A percentile compares a stretch with the other conserved stretches of the same genome.
Evolutionary conservation across 2,888 invertebrate species (phyloP).

Genomic region (Oscheius sp.): DNA sequence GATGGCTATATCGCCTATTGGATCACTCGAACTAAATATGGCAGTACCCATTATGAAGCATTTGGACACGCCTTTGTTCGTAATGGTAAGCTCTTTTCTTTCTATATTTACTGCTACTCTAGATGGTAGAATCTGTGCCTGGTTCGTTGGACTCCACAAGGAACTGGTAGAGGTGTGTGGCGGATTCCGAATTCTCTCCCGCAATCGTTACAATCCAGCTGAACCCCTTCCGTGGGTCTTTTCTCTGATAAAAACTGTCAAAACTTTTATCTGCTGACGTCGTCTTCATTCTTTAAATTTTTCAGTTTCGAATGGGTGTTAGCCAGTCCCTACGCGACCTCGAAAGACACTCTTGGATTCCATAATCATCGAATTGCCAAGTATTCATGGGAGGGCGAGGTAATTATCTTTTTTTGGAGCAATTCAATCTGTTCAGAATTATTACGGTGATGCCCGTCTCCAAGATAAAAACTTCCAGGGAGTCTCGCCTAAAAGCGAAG

Average conservation of each 20-base stretch:
- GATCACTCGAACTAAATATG: conserved; percentile 52
- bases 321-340: conserved; percentile 25
- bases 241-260: neutral
- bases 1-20: conserved; percentile 54
- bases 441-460: conserved; percentile 49
- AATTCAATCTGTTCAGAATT: conserved; percentile 31
- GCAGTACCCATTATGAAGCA: conserved; percentile 49
- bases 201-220: conserved; percentile 38
- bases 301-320: conserved; percentile 50
- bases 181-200: conserved; percentile 56
- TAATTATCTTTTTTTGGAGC: too few species aligned
- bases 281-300: neutral
- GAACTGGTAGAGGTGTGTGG: conserved; percentile 55
- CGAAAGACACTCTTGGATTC: conserved; percentile 47
- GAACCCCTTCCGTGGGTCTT: conserved; percentile 40
- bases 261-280: neutral
- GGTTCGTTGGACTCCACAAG: conserved; percentile 47
- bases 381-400: conserved; percentile 36
- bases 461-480: conserved; percentile 42
- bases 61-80: conserved; percentile 54
- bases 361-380: conserved; percentile 50
- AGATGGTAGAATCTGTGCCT: conserved; percentile 44
- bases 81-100: neutral
- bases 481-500: conserved; percentile 32
- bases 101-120: neutral